Conservation (phyloP, 1,140 invertebrate genomes). For the Cataglyphis hispanica region DNA sequence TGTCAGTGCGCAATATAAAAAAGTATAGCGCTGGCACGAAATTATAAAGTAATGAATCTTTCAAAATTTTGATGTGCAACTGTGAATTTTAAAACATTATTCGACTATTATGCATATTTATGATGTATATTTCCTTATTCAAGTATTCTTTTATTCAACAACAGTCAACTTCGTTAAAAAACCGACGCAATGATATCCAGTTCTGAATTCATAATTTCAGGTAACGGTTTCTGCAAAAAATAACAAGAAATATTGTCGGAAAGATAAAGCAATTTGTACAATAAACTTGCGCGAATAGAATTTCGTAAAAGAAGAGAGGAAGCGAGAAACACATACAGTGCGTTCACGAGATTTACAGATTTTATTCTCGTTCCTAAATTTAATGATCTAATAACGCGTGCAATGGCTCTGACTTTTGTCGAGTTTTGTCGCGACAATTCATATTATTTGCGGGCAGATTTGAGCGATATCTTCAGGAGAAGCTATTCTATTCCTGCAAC, state of each 20-base stretch:
- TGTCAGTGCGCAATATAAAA: background rate
- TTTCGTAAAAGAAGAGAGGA: background rate
- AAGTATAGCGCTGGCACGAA: background rate
- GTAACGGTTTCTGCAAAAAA: slow-evolving; percentile 34
- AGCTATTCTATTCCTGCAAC: slow-evolving; percentile 1
- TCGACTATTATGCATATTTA: background rate
- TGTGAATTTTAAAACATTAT: background rate
- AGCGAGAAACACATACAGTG: background rate
- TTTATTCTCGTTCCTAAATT: background rate
- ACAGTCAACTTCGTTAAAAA: background rate
- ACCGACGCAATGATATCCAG: background rate
- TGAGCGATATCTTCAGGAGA: background rate
- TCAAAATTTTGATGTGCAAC: background rate
- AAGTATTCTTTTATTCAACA: background rate
- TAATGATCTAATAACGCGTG: background rate
- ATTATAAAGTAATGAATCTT: background rate
- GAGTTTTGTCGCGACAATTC: slow-evolving; percentile 25
- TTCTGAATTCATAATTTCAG: background rate
- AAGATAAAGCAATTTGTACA: background rate
- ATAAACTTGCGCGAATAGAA: background rate
- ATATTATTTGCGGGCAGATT: slow-evolving; percentile 46
- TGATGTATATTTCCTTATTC: background rate
- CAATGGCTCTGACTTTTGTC: slow-evolving; percentile 26
- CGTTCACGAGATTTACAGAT: background rate
- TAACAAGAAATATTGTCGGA: background rate